Base-by-base conservation (phyloP, 1,140 invertebrate genomes). In the Notospermus geniculatus region DNA sequence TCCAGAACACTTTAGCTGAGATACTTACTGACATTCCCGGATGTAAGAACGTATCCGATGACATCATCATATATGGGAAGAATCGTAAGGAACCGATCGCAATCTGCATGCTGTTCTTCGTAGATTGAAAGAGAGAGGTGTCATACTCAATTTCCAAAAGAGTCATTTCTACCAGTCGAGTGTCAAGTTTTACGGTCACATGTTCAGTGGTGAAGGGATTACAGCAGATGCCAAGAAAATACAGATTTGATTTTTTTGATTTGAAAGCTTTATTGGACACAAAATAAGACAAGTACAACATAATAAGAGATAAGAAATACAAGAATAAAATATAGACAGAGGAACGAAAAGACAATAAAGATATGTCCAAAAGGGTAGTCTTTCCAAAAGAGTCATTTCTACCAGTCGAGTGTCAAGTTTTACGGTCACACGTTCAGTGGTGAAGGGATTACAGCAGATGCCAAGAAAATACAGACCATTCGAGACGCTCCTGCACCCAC, bases 381-480 rank as follows among this genome's bases (percentile, higher is more conserved):
- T 23, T 7, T 28, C 2, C 7, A 25, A 9, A 55, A 55, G 29
- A 23, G 22, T 55, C 23, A 9, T 11, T 55, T 55, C 54, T 28
- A 25, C n/a, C 23, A 19, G 29, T 9, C 54, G 9, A n/a, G 29
- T n/a, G 29, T 55, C 19, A 22, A 28, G 23, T 55, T 55, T 28
- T 55, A 55, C 27, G 54, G 27, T 30, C 13, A 28, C 19, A 39
- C 30, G 11, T 56, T 56, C 54, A 17, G 13, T 17, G 32, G 17
- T 17, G 22, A 30, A 28, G 50, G 27, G 32, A 36, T 36, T 36
- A 36, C 32, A 7, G 32, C 32, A 4, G 32, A 36, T 36, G 32
- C 32, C 32, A 15, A 66, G 7, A 82, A 82, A 59, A 62, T 83
- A 0, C 58, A 72, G 25, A 71, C 73, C 17, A 78, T 83, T 23